Base-by-base conservation (phyloP, 2,888 invertebrate species). In the Erynnis tages region DNA sequence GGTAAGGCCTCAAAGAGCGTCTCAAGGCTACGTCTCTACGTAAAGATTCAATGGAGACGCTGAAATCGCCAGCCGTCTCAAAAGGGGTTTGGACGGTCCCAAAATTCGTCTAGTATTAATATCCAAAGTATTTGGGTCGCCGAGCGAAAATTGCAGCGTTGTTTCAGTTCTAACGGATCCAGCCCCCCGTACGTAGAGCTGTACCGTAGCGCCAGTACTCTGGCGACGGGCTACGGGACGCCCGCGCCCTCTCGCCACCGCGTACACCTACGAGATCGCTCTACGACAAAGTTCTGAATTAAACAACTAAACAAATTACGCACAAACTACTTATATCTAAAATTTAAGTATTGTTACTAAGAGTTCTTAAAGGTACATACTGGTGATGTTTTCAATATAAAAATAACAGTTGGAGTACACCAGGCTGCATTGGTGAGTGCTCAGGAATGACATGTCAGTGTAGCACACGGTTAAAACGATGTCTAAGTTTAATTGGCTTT, bases 121-220 rank as follows among this genome's bases (percentile, higher is more conserved):
- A 66, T n/a, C n/a, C n/a, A n/a, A 58, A 56, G 61, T 60, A 64
- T 65, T 62, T 63, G 62, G 67, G 68, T 63, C 65, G 62, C 54
- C 56, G 62, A 52, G 56, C 61, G 59, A 61, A 65, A 58, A n/a
- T n/a, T 70, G 68, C 66, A 69, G 60, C 58, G 62, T 63, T 69
- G 67, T 72, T 75, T 71, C 73, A 66, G 73, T 71, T 66, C 67
- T n/a, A n/a, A n/a, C n/a, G n/a, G n/a, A n/a, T n/a, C n/a, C n/a
- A n/a, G n/a, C n/a, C n/a, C n/a, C 66, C n/a, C 19, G 61, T 66
- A 32, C n/a, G n/a, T n/a, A n/a, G n/a, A n/a, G n/a, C n/a, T n/a
- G 43, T 58, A 49, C 58, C 54, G 57, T 47, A 62, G 64, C 67
- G 68, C 63, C 78, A 82, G 82, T 83, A 54, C 57, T 56, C 58